A percentile compares a stretch with the other conserved stretches of the same genome.
Conservation (phyloP, 2,113 vertebrate genomes). For the Coreoperca whiteheadi region DNA sequence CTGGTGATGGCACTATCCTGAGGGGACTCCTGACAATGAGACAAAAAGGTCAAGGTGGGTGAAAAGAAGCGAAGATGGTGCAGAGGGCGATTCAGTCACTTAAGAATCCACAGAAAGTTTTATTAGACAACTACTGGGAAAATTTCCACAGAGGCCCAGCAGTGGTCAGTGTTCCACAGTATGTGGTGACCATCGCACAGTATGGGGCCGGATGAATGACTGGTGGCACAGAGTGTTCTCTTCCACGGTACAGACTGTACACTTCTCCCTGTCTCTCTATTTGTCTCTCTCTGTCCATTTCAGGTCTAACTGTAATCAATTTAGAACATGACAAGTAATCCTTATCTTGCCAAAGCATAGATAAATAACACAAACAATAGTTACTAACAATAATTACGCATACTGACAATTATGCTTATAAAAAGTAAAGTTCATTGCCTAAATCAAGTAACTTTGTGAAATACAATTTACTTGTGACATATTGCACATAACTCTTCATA, state of each 20-base stretch:
- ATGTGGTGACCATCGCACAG: neutral
- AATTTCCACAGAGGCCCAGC: slow-evolving; percentile 34
- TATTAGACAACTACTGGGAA: neutral
- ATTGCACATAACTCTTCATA: neutral
- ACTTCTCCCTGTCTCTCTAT: neutral
- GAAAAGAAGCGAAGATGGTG: neutral
- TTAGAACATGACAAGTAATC: neutral
- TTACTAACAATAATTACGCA: neutral
- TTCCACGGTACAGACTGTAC: slow-evolving; percentile 35
- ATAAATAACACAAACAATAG: neutral
- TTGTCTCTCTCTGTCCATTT: neutral
- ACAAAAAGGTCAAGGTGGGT: slow-evolving; percentile 1
- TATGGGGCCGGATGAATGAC: slow-evolving; percentile 24
- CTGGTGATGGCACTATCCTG: slow-evolving; percentile 99
- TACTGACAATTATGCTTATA: neutral
- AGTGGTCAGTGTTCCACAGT: slow-evolving; percentile 52
- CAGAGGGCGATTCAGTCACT: neutral
- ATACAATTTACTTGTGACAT: neutral
- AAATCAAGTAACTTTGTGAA: neutral
- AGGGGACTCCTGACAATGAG: slow-evolving; percentile 90
- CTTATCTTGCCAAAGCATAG: neutral
- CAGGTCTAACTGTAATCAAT: neutral
- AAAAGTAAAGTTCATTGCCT: neutral
- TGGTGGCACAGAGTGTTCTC: slow-evolving; percentile 60
- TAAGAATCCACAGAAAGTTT: neutral